Evolutionary conservation across 2,888 invertebrate species (phyloP).

Genomic region (Ophion ellenae): DNA sequence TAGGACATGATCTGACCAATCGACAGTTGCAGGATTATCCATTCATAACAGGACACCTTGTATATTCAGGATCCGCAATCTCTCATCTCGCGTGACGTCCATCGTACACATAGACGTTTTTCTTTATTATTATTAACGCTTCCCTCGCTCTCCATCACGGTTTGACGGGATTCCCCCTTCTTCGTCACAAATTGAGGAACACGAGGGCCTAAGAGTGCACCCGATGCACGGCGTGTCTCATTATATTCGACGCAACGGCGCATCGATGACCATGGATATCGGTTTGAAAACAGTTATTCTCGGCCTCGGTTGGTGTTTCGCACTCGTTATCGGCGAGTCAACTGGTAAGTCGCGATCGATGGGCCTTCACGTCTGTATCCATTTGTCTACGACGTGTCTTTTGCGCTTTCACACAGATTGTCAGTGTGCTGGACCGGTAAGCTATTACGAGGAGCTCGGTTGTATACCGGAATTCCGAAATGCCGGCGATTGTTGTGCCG

Average conservation of each 20-base stretch:
- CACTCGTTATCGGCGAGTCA: slow-evolving; percentile 18
- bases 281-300: slow-evolving; percentile 14
- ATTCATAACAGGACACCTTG: too few relatives aligned
- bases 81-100: background rate
- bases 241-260: slow-evolving; percentile 15
- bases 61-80: background rate
- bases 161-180: slow-evolving; percentile 27
- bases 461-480: slow-evolving; percentile 74
- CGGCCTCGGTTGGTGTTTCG: slow-evolving; percentile 38
- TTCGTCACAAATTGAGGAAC: slow-evolving; percentile 40
- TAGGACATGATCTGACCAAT: too few relatives aligned
- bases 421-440: slow-evolving; percentile 75
- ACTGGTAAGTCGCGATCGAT: slow-evolving; percentile 33
- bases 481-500: slow-evolving; percentile 73
- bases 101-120: background rate
- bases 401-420: slow-evolving; percentile 48
- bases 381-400: background rate
- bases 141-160: slow-evolving; percentile 16
- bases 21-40: too few relatives aligned
- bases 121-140: background rate
- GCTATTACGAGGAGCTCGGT: slow-evolving; percentile 71
- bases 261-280: slow-evolving; percentile 56
- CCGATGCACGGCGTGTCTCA: slow-evolving; percentile 8
- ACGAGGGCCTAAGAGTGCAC: slow-evolving; percentile 36
- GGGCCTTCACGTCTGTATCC: background rate